Base-by-base conservation (phyloP, 2,113 vertebrate genomes). In the Pao palembangensis region DNA sequence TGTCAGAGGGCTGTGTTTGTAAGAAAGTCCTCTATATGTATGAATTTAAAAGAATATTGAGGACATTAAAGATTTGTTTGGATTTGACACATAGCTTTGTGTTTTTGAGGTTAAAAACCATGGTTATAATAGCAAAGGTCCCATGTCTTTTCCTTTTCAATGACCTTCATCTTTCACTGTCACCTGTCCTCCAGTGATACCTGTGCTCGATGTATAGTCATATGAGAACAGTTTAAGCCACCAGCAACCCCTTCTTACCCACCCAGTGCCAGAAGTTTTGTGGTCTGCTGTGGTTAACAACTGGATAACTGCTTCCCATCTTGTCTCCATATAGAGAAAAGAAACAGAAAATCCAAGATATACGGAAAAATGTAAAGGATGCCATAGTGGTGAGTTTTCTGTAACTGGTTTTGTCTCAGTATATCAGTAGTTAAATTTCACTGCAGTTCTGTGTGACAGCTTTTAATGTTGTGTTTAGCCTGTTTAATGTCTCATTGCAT, bases 281-380 rank as follows among this genome's bases (percentile, higher is more conserved):
- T 48, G 57, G 44, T 59, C 17, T 69, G 43, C 31, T 48, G 51
- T 61, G 25, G 23, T 71, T 60, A 18, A 34, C 67, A 16, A 48
- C 69, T 68, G 62, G 1, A 13, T 63, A 44, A 6, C 51, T 23
- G 21, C 48, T 73, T 77, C 42, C 60, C 47, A 19, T 64, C 72
- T 23, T 81, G 83, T 83, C 88, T 87, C 83, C 71, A 89, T 56
- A 60, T 88, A 99, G 97, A 90, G 97, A 99, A 92, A 99, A 99
- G 92, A 98, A 97, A 91, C 96, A 98, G 93, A 99, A 99, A 93
- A 96, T 99, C 82, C 93, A 95, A 91, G 97, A 99, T 90, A 99
- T 99, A 89, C 93, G 96, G 90, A 98, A 98, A 94, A 99, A 99
- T 85, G 96, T 99, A 87, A 98, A 98, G 93, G 97, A 99, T 92